A percentile compares a stretch with the other conserved stretches of the same genome.
Conservation (phyloP, 2,797 vertebrate species). For the Pelobates cultripes region DNA sequence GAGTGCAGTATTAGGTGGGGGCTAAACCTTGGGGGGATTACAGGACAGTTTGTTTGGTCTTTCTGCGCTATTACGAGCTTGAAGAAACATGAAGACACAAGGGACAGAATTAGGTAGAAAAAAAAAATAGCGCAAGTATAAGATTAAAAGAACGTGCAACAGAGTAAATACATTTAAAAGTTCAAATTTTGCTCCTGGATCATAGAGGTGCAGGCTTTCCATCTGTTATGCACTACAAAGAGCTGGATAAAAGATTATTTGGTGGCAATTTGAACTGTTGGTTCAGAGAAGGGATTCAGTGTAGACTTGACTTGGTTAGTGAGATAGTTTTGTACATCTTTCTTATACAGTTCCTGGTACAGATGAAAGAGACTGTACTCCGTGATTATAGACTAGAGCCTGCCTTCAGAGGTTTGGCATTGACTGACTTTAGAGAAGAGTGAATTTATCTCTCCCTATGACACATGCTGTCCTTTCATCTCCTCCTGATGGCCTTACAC, state of each 20-base stretch:
- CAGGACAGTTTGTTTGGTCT: no score
- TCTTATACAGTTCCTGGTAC: background rate
- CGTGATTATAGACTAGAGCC: conserved; percentile 7
- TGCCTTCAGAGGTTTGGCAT: conserved; percentile 17
- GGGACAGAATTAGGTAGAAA: no score
- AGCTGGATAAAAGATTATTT: background rate
- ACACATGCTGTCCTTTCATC: conserved; percentile 23
- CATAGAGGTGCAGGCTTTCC: no score
- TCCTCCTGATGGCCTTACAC: conserved; percentile 9
- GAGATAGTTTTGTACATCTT: background rate
- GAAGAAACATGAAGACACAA: no score
- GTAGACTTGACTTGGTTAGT: background rate
- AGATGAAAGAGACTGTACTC: conserved; percentile 4
- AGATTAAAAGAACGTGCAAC: no score
- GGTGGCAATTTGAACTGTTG: background rate
- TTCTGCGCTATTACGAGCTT: no score
- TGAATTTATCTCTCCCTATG: conserved; percentile 1
- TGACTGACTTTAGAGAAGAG: conserved; percentile 15
- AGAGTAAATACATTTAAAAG: no score
- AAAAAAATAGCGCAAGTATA: no score
- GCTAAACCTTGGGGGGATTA: no score
- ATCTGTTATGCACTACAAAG: no score
- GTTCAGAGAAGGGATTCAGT: background rate
- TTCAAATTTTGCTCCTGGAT: no score
- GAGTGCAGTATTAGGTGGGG: no score